phyloP scores from a whole-genome alignment of 2,797 vertebrate genomes.

The Anguilla anguilla region DNA sequence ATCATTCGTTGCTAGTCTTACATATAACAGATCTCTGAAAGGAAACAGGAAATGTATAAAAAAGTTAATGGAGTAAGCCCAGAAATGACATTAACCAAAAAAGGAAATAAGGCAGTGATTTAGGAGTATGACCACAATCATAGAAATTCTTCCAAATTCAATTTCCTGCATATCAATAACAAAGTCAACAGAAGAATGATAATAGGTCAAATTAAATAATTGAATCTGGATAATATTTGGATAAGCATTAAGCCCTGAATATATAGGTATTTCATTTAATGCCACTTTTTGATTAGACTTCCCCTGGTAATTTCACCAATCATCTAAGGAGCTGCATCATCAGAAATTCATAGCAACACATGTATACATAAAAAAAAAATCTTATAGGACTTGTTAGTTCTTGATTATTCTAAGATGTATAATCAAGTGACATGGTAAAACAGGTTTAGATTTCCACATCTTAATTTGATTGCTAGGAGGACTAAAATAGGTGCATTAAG shows the following conservation, averaged over 20 bases:
- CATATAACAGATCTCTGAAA: conserved; percentile 23
- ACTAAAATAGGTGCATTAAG: not conserved
- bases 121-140: conserved; percentile 33
- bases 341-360: not conserved
- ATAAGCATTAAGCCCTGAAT: conserved; percentile 41
- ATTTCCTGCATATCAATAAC: conserved; percentile 30
- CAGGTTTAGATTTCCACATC: not conserved
- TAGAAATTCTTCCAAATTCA: conserved; percentile 49
- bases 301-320: not conserved
- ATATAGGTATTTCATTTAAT: conserved; percentile 9
- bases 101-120: conserved; percentile 57
- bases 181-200: not conserved
- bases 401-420: not conserved
- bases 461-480: not conserved
- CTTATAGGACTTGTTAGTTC: not conserved
- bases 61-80: conserved; percentile 56
- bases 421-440: not conserved
- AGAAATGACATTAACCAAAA: conserved; percentile 44
- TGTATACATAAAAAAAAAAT: not conserved
- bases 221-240: conserved; percentile 37
- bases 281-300: conserved; percentile 27
- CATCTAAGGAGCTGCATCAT: not conserved
- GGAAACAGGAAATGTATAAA: conserved; percentile 33
- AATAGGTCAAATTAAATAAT: conserved; percentile 1
- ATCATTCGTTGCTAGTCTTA: not conserved